A percentile compares a stretch with the other conserved stretches of the same genome.
These are phyloP conservation scores for Damaliscus lunatus DNA, from an alignment of 2,113 vertebrate species.

Conservation along the genomic window DNA sequence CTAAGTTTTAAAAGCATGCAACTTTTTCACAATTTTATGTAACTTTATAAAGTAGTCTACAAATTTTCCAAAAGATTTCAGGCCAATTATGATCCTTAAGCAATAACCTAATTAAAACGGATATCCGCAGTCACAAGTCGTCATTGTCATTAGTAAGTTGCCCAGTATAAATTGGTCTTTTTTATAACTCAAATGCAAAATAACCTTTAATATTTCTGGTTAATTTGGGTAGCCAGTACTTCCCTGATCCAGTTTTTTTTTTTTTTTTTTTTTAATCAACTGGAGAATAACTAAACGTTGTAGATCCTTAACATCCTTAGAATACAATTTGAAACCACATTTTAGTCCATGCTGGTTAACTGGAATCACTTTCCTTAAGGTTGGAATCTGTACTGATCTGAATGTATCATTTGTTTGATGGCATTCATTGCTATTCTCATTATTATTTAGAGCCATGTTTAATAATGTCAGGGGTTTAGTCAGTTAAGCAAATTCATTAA, in stretches of 20 bases:
- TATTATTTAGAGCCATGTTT: not conserved
- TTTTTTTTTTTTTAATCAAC: not conserved
- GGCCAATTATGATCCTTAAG: conserved; percentile 76
- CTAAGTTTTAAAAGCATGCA: conserved; percentile 82
- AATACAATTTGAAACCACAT: not conserved
- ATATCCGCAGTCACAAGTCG: conserved; percentile 66
- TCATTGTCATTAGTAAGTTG: conserved; percentile 68
- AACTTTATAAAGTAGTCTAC: conserved; percentile 80
- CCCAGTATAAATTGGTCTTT: conserved; percentile 64
- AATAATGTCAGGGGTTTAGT: not conserved
- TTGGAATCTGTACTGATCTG: not conserved
- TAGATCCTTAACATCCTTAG: not conserved
- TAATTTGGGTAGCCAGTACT: not conserved
- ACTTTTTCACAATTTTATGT: conserved; percentile 81
- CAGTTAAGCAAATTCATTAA: not conserved
- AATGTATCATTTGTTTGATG: not conserved
- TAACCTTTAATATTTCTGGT: conserved; percentile 62
- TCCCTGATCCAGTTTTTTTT: not conserved
- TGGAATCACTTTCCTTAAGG: not conserved
- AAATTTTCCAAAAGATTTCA: conserved; percentile 66
- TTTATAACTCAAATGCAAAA: conserved; percentile 63
- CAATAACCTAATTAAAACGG: conserved; percentile 78
- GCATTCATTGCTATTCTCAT: not conserved
- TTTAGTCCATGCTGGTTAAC: not conserved
- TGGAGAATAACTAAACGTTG: not conserved